These are phyloP conservation scores for Sebastes elongatus DNA, from an alignment of 2,797 vertebrate genomes.

Conservation along the genomic window DNA sequence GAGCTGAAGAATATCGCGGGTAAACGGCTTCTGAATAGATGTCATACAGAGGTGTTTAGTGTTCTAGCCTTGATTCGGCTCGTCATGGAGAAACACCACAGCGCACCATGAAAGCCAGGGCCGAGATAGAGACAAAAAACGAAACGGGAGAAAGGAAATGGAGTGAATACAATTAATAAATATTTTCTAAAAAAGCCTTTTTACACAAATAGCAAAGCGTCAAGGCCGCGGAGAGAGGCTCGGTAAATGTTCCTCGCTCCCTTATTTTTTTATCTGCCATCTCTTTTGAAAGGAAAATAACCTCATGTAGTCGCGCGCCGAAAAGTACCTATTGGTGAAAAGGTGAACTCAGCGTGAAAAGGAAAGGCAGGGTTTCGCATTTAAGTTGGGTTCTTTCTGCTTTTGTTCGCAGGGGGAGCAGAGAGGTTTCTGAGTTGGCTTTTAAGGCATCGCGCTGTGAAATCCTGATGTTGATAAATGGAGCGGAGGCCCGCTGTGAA, in stretches of 20 bases:
- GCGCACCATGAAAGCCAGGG: conserved; percentile 11
- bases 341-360: conserved; percentile 60
- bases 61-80: conserved; percentile 38
- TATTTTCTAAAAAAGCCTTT: conserved; percentile 40
- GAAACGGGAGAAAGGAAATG: background rate
- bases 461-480: conserved; percentile 73
- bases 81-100: conserved; percentile 19
- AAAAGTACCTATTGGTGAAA: conserved; percentile 49
- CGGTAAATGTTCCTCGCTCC: conserved; percentile 38
- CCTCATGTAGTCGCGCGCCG: conserved; percentile 14
- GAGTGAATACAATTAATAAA: conserved; percentile 35
- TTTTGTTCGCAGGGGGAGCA: conserved; percentile 46
- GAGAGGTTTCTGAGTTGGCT: conserved; percentile 56
- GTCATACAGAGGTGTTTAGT: conserved; percentile 42
- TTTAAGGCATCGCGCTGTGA: conserved; percentile 59
- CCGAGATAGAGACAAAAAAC: background rate
- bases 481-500: conserved; percentile 60
- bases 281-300: conserved; percentile 50
- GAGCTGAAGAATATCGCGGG: conserved; percentile 39
- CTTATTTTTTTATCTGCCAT: conserved; percentile 51
- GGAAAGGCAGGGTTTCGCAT: conserved; percentile 48
- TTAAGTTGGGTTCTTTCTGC: conserved; percentile 40
- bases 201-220: conserved; percentile 29
- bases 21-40: conserved; percentile 57
- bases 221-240: conserved; percentile 32